Conservation (phyloP, 2,113 vertebrate species). For the Pteropus alecto region DNA sequence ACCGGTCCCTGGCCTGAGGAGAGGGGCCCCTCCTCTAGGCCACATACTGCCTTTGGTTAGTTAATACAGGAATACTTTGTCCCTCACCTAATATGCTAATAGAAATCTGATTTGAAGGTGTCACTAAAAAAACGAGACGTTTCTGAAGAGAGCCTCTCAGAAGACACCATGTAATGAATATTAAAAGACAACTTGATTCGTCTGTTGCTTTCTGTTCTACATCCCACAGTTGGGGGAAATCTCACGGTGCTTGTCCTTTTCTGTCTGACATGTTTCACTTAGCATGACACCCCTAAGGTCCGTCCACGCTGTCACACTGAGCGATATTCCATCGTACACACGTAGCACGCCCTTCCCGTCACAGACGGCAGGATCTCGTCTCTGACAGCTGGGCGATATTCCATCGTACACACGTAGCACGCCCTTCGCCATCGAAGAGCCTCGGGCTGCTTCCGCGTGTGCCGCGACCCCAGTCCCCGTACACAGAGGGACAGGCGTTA, state of each 20-base stretch:
- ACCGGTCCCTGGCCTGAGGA: too few species aligned
- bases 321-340: fast-evolving
- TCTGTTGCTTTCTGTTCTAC: background rate
- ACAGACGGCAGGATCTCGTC: too few species aligned
- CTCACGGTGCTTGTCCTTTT: fast-evolving
- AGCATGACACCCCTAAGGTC: background rate
- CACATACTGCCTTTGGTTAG: background rate
- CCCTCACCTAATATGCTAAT: background rate
- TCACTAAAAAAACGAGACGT: background rate
- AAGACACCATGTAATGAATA: background rate
- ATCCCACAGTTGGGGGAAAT: background rate
- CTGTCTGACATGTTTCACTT: fast-evolving
- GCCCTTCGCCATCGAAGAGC: fast-evolving
- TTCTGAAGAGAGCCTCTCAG: background rate
- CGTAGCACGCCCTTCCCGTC: fast-evolving
- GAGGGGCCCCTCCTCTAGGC: too few species aligned
- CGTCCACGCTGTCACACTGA: background rate
- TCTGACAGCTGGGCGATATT: fast-evolving
- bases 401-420: fast-evolving
- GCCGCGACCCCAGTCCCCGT: background rate
- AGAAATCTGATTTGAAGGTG: background rate
- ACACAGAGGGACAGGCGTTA: constrained; percentile 63
- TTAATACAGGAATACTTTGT: background rate
- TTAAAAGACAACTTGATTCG: background rate
- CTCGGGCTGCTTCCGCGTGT: background rate